Evolutionary conservation across 2,888 invertebrate genomes (phyloP).

Genomic region (Tricholauxania praeusta): DNA sequence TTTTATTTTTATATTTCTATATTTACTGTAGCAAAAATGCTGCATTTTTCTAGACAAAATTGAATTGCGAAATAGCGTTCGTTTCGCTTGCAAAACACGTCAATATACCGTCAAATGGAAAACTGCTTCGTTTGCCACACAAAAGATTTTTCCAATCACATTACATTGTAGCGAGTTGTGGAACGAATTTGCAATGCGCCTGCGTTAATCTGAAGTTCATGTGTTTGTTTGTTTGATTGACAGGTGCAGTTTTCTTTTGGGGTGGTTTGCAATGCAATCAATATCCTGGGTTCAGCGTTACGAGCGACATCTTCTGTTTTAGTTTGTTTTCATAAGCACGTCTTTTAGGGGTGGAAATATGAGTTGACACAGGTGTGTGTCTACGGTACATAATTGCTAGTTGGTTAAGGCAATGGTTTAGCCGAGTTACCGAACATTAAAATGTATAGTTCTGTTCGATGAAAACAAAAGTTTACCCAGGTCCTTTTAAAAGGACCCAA

Average conservation of each 20-base stretch:
- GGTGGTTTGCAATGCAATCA: slow-evolving; percentile 23
- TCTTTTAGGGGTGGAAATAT: too few relatives aligned
- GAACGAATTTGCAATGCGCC: neutral
- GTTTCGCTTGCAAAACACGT: slow-evolving; percentile 12
- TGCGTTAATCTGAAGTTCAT: slow-evolving; percentile 3
- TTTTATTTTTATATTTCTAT: too few relatives aligned
- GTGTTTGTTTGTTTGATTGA: neutral
- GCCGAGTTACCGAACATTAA: too few relatives aligned
- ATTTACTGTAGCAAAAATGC: too few relatives aligned
- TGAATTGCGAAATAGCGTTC: too few relatives aligned
- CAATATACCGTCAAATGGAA: slow-evolving; percentile 21
- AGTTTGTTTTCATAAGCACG: neutral
- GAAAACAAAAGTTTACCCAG: too few relatives aligned
- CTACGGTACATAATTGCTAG: too few relatives aligned
- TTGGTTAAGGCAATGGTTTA: too few relatives aligned
- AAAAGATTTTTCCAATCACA: slow-evolving; percentile 12
- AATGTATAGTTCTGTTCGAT: too few relatives aligned
- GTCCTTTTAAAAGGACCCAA: too few relatives aligned
- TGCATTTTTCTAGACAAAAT: too few relatives aligned
- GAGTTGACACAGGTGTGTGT: too few relatives aligned
- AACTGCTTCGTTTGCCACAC: slow-evolving; percentile 5
- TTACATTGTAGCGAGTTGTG: neutral
- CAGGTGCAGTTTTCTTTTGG: slow-evolving; percentile 15
- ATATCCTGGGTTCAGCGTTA: neutral
- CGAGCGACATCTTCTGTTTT: slow-evolving; percentile 8